Evolutionary conservation across 2,113 vertebrate species (phyloP).

Genomic region (Oreotrochilus melanogaster): DNA sequence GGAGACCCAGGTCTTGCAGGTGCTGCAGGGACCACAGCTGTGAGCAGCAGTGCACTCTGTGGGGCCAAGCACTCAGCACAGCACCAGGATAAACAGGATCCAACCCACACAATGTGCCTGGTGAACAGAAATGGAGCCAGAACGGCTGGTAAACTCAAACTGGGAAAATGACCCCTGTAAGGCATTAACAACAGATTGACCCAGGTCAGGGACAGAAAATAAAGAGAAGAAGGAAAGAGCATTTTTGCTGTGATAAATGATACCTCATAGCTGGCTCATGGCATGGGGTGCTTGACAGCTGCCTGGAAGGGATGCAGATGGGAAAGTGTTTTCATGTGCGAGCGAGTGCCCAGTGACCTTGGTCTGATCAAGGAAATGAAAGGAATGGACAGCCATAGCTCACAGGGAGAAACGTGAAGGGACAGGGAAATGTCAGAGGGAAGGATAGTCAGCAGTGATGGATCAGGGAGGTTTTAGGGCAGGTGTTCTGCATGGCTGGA

Average conservation of each 20-base stretch:
- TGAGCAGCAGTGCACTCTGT: fast-evolving
- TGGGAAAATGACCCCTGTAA: not conserved
- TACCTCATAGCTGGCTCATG: not conserved
- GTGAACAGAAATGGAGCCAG: not conserved
- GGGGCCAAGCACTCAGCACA: not conserved
- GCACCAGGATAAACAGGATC: not conserved
- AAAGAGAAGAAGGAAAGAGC: not conserved
- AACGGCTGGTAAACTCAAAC: not conserved
- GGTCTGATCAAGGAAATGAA: not conserved
- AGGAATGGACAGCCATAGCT: not conserved
- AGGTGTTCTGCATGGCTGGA: not conserved
- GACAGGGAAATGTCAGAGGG: not conserved
- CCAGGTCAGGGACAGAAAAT: not conserved
- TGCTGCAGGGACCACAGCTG: not conserved
- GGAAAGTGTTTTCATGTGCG: not conserved
- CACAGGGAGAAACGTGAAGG: not conserved
- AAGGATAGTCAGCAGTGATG: not conserved
- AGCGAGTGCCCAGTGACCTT: not conserved
- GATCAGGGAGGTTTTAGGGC: not conserved
- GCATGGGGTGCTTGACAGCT: not conserved
- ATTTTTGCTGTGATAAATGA: not conserved
- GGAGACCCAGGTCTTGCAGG: not conserved
- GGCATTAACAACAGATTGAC: not conserved
- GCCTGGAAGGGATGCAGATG: not conserved
- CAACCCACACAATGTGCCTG: not conserved